Percentiles rank a stretch among this genome's conserved stretches.
phyloP scores from a whole-genome alignment of 2,113 vertebrate genomes.

The Danionella cerebrum region DNA sequence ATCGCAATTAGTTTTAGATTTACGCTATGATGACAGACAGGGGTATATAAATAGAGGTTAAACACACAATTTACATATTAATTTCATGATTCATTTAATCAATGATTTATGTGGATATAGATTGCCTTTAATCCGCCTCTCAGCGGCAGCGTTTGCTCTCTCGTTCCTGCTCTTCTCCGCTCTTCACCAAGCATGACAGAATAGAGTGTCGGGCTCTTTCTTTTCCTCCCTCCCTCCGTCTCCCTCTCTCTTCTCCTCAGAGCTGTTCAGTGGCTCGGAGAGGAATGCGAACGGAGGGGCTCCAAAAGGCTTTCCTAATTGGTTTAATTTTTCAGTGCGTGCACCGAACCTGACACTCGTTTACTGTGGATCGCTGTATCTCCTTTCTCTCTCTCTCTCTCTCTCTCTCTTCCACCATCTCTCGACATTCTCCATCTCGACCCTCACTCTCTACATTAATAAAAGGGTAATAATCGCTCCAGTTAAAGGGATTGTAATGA shows the following conservation, averaged over 20 bases:
- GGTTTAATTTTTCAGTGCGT: conserved; percentile 50
- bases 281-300: conserved; percentile 34
- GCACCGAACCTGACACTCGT: conserved; percentile 39
- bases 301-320: conserved; percentile 45
- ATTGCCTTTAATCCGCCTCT: conserved; percentile 80
- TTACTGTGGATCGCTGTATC: conserved; percentile 27
- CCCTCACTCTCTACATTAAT: conserved; percentile 31
- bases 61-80: conserved; percentile 93
- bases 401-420: conserved; percentile 4
- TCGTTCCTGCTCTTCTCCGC: conserved; percentile 36
- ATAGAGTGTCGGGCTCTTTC: conserved; percentile 32
- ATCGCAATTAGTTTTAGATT: conserved; percentile 90
- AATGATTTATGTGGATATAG: conserved; percentile 87
- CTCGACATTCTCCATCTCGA: not conserved
- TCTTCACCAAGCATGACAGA: conserved; percentile 41
- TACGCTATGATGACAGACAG: conserved; percentile 82
- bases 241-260: conserved; percentile 17
- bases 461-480: conserved; percentile 40
- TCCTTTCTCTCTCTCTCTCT: conserved; percentile 25
- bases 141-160: conserved; percentile 45
- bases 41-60: conserved; percentile 88
- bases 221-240: conserved; percentile 18
- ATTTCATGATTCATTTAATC: conserved; percentile 94
- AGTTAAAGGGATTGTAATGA: conserved; percentile 42
- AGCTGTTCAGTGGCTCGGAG: conserved; percentile 35